These are phyloP conservation scores for Pseudomyrmex gracilis DNA, from an alignment of 1,140 invertebrate species.

Conservation along the genomic window DNA sequence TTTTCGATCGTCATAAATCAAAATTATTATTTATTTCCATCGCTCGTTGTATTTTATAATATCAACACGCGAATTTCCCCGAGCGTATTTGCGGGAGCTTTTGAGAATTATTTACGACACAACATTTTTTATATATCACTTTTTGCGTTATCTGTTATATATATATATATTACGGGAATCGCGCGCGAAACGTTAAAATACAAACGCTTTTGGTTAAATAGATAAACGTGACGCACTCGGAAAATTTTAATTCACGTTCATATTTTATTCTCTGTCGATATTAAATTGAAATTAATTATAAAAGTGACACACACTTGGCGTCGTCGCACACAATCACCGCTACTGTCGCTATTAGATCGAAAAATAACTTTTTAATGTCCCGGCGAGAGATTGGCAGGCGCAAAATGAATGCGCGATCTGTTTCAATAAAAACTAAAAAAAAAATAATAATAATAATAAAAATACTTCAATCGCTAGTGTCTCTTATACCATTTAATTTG, in stretches of 20 bases:
- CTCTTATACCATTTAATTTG: constrained; percentile 48
- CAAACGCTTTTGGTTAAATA: too few species aligned
- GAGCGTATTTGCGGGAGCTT: background rate
- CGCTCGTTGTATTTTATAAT: background rate
- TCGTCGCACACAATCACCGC: background rate
- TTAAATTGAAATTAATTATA: constrained; percentile 32
- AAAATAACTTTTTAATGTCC: constrained; percentile 29
- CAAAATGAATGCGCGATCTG: background rate
- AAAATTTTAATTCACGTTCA: background rate
- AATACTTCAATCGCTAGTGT: constrained; percentile 39
- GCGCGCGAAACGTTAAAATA: background rate
- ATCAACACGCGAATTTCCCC: background rate
- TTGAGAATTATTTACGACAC: constrained; percentile 13
- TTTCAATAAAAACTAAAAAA: constrained; percentile 52
- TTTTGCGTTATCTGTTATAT: background rate
- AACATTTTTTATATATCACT: background rate
- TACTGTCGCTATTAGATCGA: background rate
- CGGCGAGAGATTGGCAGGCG: background rate
- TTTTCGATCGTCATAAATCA: background rate
- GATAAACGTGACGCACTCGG: too few species aligned
- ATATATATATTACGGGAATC: background rate
- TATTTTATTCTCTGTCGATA: background rate
- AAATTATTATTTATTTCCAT: background rate
- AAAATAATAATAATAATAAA: too few species aligned
- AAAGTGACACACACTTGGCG: background rate